Base-by-base conservation (phyloP, 2,797 vertebrate genomes). In the Cryptoprocta ferox region DNA sequence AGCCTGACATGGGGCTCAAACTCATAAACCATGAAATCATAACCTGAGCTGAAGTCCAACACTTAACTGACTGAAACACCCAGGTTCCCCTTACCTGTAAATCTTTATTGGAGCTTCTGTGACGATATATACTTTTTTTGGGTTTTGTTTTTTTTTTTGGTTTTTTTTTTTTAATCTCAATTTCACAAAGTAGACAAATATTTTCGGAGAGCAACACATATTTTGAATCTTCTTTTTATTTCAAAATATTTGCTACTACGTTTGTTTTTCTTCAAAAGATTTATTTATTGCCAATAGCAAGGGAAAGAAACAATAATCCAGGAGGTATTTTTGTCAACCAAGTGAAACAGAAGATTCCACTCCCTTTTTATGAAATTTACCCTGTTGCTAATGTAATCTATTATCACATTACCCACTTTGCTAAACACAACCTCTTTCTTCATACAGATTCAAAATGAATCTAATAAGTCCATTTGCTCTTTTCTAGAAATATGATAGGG, bases 321-420 rank as follows among this genome's bases (percentile, higher is more conserved):
- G 18, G 30, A 80, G 9, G 35, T 45, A 1, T 66, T 91, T 56
- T 48, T 95, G 26, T 87, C 66, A 92, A 26, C 28, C 66, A 91
- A 87, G 6, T 81, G 21, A 81, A 92, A 59, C 35, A 87, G 18
- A 86, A 71, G 56, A 63, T 42, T 65, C 3, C 30, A 35, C 12
- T 80, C 28, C 59, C 30, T 53, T 80, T 73, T 83, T 16, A 39
- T 86, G 21, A 30, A 61, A 91, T 56, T 81, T 75, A 92, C 66
- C 32, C 9, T 26, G 18, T 37, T 45, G 13, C 30, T 66, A 81
- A 45, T 35, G 35, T 24, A 65, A 12, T 56, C 24, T 65, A 18
- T 50, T 91, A 85, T 79, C 28, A 63, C 35, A 73, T 95, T 80
- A 63, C 2, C 35, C 37, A 6, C 32, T 75, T 75, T 11, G 32